Evolutionary conservation across 2,113 vertebrate species (phyloP).

Genomic region (Microcebus ravelobensis): DNA sequence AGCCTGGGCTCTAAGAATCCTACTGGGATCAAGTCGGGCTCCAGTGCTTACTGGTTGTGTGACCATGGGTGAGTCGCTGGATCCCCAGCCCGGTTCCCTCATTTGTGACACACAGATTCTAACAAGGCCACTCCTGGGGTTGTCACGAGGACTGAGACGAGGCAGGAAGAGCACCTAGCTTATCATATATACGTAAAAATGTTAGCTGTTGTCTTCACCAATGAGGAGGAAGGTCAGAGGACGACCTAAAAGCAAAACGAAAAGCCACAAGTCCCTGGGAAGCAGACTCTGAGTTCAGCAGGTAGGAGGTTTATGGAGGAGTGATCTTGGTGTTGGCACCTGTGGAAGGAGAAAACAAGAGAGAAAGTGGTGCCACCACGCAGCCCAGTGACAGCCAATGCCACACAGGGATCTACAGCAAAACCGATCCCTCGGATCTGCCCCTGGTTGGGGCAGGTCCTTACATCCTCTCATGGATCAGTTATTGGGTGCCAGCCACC

Average conservation of each 20-base stretch:
- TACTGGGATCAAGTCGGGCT: not conserved
- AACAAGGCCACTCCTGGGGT: not conserved
- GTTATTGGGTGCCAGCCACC: rapidly evolving
- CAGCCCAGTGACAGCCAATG: not conserved
- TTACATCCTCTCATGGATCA: not conserved
- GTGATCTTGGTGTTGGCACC: not conserved
- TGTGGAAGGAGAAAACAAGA: not conserved
- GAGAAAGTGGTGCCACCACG: not conserved
- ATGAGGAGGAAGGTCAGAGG: not conserved
- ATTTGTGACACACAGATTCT: not conserved
- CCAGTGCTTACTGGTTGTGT: not conserved
- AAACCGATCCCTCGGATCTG: not conserved
- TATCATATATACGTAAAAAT: not conserved
- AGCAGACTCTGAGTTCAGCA: not conserved
- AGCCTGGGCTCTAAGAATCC: not conserved
- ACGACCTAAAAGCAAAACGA: not conserved
- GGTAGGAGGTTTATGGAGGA: not conserved
- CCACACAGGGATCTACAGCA: not conserved
- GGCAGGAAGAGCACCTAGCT: not conserved
- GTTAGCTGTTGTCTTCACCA: not conserved
- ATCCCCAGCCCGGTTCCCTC: not conserved
- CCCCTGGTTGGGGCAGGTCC: not conserved
- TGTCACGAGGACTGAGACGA: not conserved
- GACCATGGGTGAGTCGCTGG: not conserved
- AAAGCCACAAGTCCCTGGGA: not conserved